Conservation (phyloP, 2,888 invertebrate species). For the Metellina segmentata region DNA sequence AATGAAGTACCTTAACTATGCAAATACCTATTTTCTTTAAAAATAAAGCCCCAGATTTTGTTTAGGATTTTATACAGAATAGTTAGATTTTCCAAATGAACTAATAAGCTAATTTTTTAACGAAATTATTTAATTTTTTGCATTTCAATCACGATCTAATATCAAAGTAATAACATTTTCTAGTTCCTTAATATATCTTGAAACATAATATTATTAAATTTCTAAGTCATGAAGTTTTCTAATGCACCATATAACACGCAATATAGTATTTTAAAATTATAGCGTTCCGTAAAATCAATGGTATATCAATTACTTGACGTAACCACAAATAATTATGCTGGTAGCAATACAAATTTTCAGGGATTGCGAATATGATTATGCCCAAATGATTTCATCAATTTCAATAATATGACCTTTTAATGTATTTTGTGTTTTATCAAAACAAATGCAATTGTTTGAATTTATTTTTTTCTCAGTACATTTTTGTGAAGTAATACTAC, state of each 20-base stretch:
- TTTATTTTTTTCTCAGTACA: conserved; percentile 4
- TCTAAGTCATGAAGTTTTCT: neutral
- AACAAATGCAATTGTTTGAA: neutral
- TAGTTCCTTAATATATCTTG: neutral
- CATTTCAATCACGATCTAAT: neutral
- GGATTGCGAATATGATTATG: too few species aligned
- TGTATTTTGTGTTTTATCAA: neutral
- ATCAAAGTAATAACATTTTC: neutral
- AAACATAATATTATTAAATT: neutral
- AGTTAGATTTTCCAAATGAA: neutral
- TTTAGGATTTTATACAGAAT: neutral
- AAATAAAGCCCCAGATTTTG: neutral
- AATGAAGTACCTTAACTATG: neutral
- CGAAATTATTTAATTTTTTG: neutral
- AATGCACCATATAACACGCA: neutral
- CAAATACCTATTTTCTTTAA: neutral
- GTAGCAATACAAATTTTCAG: too few species aligned
- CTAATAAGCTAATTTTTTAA: neutral
- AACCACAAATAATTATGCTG: neutral
- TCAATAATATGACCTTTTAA: neutral
- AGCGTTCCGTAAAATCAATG: neutral
- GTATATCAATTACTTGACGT: neutral
- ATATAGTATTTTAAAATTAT: neutral
- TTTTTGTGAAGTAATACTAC: neutral
- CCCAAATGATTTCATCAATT: neutral